Conservation (phyloP, 2,888 invertebrate species). For the Lumbricus terrestris region DNA sequence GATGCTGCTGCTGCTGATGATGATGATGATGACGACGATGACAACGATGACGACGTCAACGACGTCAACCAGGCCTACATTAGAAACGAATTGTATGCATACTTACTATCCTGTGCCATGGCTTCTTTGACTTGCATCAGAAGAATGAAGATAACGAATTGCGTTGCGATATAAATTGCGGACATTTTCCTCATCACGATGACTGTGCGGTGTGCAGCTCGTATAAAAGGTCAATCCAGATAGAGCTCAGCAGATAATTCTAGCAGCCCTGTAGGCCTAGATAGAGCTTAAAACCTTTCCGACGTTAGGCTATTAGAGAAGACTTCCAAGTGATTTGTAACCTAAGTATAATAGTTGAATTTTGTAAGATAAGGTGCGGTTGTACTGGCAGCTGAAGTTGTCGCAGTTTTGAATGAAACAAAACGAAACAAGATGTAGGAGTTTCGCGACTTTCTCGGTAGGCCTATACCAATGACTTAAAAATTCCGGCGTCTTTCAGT, state of each 20-base stretch:
- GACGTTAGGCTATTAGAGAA: neutral
- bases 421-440: too few relatives aligned
- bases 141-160: neutral
- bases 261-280: neutral
- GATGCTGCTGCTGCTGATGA: too few relatives aligned
- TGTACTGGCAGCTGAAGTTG: too few relatives aligned
- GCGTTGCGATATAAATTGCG: neutral
- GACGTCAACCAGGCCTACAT: too few relatives aligned
- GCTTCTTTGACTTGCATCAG: neutral
- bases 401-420: neutral
- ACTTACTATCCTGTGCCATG: conserved; percentile 3
- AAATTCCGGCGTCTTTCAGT: neutral
- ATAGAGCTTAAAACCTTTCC: neutral
- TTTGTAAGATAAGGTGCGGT: too few relatives aligned
- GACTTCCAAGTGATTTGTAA: too few relatives aligned
- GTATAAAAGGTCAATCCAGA: neutral
- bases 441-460: neutral
- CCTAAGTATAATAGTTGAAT: too few relatives aligned
- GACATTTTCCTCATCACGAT: neutral
- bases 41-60: neutral
- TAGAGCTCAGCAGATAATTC: neutral
- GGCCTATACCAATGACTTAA: neutral
- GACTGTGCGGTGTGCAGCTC: too few relatives aligned
- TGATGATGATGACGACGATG: neutral
- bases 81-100: neutral